These are phyloP conservation scores for Anadara kagoshimensis DNA, from an alignment of 1,140 invertebrate species.

Conservation along the genomic window DNA sequence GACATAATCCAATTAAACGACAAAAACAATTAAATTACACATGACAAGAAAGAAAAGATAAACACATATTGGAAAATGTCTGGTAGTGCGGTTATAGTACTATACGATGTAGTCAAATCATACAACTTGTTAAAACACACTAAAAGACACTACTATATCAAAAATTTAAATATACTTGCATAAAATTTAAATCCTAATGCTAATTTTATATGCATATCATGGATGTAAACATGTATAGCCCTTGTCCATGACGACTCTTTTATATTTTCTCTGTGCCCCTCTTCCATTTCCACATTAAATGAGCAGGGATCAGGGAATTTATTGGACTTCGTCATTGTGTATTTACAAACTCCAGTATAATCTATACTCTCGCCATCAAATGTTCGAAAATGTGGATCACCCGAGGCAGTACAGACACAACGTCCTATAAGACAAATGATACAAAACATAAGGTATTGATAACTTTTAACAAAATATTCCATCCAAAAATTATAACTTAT, in stretches of 20 bases:
- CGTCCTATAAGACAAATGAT: constrained; percentile 61
- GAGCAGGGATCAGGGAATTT: constrained; percentile 18
- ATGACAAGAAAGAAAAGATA: no score
- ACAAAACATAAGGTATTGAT: not conserved
- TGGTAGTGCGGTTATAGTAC: no score
- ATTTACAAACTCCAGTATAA: constrained; percentile 79
- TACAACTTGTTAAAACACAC: no score
- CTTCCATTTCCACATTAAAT: constrained; percentile 27
- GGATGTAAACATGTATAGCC: constrained; percentile 7
- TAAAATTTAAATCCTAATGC: constrained; percentile 4
- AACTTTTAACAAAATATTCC: no score
- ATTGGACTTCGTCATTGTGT: constrained; percentile 62
- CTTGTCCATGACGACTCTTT: not conserved
- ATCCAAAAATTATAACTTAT: not conserved
- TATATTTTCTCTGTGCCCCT: not conserved
- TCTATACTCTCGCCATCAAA: constrained; percentile 93
- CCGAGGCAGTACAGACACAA: constrained; percentile 91
- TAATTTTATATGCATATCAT: constrained; percentile 7
- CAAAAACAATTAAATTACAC: no score
- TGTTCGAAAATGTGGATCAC: constrained; percentile 92
- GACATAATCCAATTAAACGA: no score
- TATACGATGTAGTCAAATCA: no score
- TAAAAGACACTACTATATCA: no score
- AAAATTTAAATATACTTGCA: constrained; percentile 14
- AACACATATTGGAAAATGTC: no score